Evolutionary conservation across 2,797 vertebrate genomes (phyloP).

Genomic region (Macropodus opercularis): DNA sequence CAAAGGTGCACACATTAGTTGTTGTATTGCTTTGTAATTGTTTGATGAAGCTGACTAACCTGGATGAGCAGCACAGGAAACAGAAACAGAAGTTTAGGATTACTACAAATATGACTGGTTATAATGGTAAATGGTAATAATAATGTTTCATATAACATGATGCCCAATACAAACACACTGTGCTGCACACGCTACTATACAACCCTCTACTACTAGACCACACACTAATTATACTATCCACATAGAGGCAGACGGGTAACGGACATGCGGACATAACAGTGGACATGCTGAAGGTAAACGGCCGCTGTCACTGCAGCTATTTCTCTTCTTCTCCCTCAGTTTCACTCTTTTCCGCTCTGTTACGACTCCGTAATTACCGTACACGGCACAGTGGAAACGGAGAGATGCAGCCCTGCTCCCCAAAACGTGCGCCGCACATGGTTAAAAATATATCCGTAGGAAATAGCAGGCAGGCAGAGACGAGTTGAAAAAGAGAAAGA

Average conservation of each 20-base stretch:
- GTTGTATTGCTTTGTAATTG: no score
- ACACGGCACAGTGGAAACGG: conserved; percentile 55
- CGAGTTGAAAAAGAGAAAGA: conserved; percentile 38
- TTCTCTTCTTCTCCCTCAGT: conserved; percentile 2
- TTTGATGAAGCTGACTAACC: no score
- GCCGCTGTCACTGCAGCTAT: conserved; percentile 47
- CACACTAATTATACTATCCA: background rate
- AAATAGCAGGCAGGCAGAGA: conserved; percentile 34
- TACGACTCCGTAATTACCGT: conserved; percentile 76
- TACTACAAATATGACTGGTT: no score
- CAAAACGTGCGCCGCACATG: conserved; percentile 23
- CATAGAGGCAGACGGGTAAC: no score
- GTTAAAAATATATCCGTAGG: conserved; percentile 53
- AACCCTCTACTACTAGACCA: no score
- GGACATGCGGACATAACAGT: conserved; percentile 24
- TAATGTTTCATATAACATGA: no score
- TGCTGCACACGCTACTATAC: no score
- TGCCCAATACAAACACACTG: no score
- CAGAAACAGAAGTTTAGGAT: no score
- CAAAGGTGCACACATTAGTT: no score
- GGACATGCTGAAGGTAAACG: conserved; percentile 64
- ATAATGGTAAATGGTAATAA: no score
- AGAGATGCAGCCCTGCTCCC: conserved; percentile 50
- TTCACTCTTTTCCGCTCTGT: conserved; percentile 30
- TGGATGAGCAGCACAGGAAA: no score